Base-by-base conservation (phyloP, 2,113 vertebrate genomes). In the Salvelinus alpinus region DNA sequence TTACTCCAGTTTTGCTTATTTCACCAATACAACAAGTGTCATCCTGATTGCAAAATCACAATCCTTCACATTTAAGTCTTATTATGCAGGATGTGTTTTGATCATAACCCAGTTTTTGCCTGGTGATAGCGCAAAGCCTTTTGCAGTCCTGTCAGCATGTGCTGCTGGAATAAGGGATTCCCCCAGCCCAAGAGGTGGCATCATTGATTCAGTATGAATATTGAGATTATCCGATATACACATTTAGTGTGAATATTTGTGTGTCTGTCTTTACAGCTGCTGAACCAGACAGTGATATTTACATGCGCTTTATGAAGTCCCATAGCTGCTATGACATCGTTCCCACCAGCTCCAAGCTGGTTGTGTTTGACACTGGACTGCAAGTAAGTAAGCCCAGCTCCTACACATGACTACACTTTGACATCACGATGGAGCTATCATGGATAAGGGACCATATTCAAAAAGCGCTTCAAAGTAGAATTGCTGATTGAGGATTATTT, bases 311-410 rank as follows among this genome's bases (percentile, higher is more conserved):
- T 91, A 99, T 99, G 97, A 98, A 93, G 93, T 98, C 97, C 82
- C 97, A 99, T 92, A 97, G 96, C 94, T 99, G 98, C 94, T 99
- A 99, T 0, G 98, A 99, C 92, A 99, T 99, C 80, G 95, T 99
- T 78, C 98, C 98, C 13, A 99, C 98, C 44, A 99, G 98, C 83
- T 99, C 98, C 51, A 99, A 99, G 92, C 94, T 99, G 81, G 98
- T 99, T 22, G 97, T 99, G 88, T 99, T 99, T 73, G 98, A 99
- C 87, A 99, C 97, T n/a, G 96, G 96, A 0, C 94, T 99, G 84
- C 96, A 99, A 92, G 98, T 98, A 81, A 93, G 95, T 98, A 80
- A 93, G 95, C 91, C 75, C 65, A 14, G 9, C 13, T 24, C 7
- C 5, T 22, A 27, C 34, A 14, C 12, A 8, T 64, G 3, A 48